A percentile compares a stretch with the other conserved stretches of the same genome.
These are phyloP conservation scores for Saguinus midas DNA, from an alignment of 2,113 vertebrate species.

Conservation along the genomic window DNA sequence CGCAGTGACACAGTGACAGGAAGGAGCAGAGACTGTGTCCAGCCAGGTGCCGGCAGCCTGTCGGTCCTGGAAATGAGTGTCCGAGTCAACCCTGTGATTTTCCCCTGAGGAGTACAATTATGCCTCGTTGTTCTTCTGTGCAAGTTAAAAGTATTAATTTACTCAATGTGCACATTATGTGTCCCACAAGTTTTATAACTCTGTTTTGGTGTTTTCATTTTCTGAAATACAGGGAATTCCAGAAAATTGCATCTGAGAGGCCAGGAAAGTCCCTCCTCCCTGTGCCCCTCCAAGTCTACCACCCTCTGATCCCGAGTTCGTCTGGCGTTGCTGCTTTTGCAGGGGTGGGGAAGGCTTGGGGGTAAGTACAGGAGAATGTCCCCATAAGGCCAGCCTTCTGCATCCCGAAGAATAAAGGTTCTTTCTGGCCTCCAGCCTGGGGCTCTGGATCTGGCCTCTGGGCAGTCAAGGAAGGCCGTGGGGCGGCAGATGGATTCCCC, in stretches of 20 bases:
- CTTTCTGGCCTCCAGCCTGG: not conserved
- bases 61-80: not conserved
- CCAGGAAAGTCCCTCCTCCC: rapidly evolving
- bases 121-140: not conserved
- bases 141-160: not conserved
- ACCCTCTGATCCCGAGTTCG: rapidly evolving
- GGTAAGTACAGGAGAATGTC: not conserved
- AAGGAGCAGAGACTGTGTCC: not conserved
- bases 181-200: not conserved
- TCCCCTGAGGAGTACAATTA: not conserved
- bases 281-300: rapidly evolving
- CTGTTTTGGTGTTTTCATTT: not conserved
- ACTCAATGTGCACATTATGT: not conserved
- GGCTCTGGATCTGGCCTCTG: not conserved
- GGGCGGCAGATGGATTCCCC: not conserved
- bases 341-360: not conserved
- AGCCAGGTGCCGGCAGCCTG: not conserved
- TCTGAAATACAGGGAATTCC: not conserved
- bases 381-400: not conserved
- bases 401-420: not conserved
- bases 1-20: rapidly evolving
- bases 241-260: not conserved
- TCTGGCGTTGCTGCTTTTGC: not conserved
- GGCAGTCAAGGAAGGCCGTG: not conserved
- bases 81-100: not conserved